Evolutionary conservation across 2,113 vertebrate genomes (phyloP).

Genomic region (Rhea pennata): DNA sequence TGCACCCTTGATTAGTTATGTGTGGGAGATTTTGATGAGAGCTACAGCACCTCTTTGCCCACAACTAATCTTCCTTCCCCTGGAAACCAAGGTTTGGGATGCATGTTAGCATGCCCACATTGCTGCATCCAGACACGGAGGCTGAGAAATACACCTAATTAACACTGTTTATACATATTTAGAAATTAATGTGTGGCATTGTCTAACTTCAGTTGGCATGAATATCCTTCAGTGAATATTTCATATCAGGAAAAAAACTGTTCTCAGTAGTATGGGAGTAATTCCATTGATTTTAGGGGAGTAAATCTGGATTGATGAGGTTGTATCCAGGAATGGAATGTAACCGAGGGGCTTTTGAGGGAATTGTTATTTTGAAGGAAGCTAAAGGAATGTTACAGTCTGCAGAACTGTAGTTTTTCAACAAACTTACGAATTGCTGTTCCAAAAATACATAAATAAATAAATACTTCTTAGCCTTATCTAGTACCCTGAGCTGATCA

Average conservation of each 20-base stretch:
- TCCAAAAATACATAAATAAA: slow-evolving; percentile 37
- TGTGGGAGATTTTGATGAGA: background rate
- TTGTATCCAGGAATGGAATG: background rate
- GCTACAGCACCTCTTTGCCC: accelerated
- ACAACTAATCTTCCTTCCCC: background rate
- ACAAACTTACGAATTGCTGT: slow-evolving; percentile 5
- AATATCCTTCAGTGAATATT: background rate
- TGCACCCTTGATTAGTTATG: background rate
- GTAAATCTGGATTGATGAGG: background rate
- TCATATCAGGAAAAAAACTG: background rate
- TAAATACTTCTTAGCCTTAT: slow-evolving; percentile 38
- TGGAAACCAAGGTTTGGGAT: background rate
- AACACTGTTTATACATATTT: background rate
- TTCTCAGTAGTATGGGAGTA: background rate
- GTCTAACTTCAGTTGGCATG: background rate
- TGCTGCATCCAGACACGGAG: background rate
- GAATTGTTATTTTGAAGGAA: slow-evolving; percentile 21
- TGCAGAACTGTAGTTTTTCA: slow-evolving; percentile 13
- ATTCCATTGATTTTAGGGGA: background rate
- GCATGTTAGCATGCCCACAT: background rate
- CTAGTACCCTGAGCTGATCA: slow-evolving; percentile 31
- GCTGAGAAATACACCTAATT: background rate
- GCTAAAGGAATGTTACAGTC: slow-evolving; percentile 4
- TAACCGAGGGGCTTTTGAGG: background rate
- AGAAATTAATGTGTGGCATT: background rate